phyloP scores from a whole-genome alignment of 1,140 invertebrate species.

The Trichomalopsis sarcophagae region DNA sequence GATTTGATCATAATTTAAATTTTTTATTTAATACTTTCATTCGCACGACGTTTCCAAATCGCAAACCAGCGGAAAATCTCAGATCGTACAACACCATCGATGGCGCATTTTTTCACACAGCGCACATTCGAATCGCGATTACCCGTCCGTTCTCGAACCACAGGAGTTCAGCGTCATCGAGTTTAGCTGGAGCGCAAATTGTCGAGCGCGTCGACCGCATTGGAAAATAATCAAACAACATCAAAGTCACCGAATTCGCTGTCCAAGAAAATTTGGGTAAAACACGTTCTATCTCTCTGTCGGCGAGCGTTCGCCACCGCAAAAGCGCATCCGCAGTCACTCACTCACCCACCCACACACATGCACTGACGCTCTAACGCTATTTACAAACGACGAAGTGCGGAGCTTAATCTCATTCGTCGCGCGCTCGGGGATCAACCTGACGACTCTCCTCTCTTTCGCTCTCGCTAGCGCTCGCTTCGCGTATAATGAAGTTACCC shows the following conservation, averaged over 20 bases:
- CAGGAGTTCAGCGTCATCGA: neutral
- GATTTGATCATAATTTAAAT: neutral
- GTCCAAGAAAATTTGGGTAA: slow-evolving; percentile 7
- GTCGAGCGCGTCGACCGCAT: neutral
- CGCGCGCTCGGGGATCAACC: neutral
- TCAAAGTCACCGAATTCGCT: neutral
- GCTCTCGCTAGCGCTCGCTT: no score
- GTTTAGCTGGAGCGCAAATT: neutral
- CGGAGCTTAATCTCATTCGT: slow-evolving; percentile 1
- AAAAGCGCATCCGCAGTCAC: neutral
- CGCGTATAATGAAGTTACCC: slow-evolving; percentile 49
- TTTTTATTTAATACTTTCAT: neutral
- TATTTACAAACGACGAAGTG: slow-evolving; percentile 23
- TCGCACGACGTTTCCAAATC: neutral
- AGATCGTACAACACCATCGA: neutral
- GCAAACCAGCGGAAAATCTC: neutral
- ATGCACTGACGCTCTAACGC: neutral
- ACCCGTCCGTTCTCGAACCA: neutral
- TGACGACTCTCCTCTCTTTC: neutral
- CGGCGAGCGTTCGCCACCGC: neutral
- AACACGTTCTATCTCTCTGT: neutral
- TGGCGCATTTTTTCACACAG: neutral
- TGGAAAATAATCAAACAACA: neutral
- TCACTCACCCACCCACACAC: no score
- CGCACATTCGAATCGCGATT: neutral